A percentile compares a stretch with the other conserved stretches of the same genome.
phyloP scores from a whole-genome alignment of 2,113 vertebrate species.

The Coracopsis vasa region DNA sequence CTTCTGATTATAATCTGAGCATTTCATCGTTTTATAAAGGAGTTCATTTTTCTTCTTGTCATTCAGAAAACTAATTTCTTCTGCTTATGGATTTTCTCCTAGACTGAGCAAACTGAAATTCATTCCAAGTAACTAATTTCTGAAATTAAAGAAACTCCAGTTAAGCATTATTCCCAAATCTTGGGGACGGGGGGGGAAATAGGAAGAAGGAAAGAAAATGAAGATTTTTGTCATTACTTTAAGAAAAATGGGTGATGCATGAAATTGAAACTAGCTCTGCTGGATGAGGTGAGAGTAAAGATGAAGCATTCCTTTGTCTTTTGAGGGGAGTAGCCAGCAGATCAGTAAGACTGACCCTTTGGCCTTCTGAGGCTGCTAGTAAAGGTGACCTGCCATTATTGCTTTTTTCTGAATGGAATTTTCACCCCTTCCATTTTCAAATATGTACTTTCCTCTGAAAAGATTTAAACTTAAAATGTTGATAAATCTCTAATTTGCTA shows the following conservation, averaged over 20 bases:
- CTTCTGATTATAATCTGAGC: neutral
- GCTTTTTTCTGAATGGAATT: neutral
- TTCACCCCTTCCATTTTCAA: neutral
- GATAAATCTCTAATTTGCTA: neutral
- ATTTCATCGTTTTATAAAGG: neutral
- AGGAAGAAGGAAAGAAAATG: neutral
- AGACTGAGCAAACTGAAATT: slow-evolving; percentile 6
- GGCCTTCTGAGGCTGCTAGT: neutral
- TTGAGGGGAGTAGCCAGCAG: neutral
- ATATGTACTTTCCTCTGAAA: neutral
- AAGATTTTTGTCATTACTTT: neutral
- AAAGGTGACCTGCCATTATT: neutral
- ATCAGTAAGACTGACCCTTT: neutral
- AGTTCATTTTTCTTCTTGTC: neutral
- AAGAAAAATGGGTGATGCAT: slow-evolving; percentile 11
- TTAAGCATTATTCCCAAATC: neutral
- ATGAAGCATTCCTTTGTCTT: slow-evolving; percentile 3
- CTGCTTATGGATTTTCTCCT: neutral
- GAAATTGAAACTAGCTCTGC: slow-evolving; percentile 5
- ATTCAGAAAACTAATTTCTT: neutral
- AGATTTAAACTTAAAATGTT: neutral
- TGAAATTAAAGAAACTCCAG: neutral
- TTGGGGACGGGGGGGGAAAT: accelerated
- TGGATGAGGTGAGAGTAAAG: neutral
- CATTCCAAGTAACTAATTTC: neutral